phyloP scores from a whole-genome alignment of 2,797 vertebrate genomes.

The Myiothlypis chrysogaster region DNA sequence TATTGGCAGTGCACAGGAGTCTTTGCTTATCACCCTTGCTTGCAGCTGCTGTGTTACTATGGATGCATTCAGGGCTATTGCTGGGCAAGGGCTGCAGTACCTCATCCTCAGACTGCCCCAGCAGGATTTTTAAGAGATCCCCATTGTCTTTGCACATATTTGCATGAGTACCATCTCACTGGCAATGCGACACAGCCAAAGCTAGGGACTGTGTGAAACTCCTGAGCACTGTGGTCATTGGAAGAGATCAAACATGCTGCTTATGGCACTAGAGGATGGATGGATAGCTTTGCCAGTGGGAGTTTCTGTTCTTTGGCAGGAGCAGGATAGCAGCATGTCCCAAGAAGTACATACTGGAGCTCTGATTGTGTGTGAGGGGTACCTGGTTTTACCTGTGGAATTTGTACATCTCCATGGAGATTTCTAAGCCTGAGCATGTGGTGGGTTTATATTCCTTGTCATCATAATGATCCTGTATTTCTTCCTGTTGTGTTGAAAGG shows the following conservation, averaged over 20 bases:
- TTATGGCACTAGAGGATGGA: neutral
- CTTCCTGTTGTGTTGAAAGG: neutral
- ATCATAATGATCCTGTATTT: neutral
- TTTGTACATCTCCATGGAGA: neutral
- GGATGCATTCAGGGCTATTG: neutral
- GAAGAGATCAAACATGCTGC: neutral
- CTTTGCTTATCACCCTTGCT: neutral
- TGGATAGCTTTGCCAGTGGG: neutral
- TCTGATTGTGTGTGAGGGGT: neutral
- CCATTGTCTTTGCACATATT: neutral
- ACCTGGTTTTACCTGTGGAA: neutral
- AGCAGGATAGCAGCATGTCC: neutral
- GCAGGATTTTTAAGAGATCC: neutral
- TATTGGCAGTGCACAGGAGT: neutral
- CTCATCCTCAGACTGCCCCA: neutral
- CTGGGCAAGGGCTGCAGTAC: neutral
- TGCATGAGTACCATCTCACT: neutral
- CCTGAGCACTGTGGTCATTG: neutral
- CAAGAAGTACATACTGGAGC: neutral
- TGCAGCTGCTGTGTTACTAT: neutral
- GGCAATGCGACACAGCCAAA: neutral
- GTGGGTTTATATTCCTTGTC: neutral
- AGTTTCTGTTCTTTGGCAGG: neutral
- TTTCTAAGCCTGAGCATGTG: neutral
- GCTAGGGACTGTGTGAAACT: neutral